Evolutionary conservation across 2,888 invertebrate species (phyloP), one percentile per base, ranked within the genome.

Genomic region (Oscheius sp.): DNA sequence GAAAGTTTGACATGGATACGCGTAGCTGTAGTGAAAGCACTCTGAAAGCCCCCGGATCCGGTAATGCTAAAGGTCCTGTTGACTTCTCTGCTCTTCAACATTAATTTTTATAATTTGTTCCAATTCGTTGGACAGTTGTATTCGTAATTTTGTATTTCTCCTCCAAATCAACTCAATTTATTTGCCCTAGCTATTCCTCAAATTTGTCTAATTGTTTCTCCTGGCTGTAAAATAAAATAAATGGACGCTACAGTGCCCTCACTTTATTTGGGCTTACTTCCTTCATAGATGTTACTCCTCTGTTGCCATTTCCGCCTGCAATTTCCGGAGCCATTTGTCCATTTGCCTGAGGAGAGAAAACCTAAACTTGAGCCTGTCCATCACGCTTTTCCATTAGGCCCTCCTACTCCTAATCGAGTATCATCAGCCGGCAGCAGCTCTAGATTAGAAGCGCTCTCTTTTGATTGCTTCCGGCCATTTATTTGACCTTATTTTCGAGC

Each of bases 1-100:
- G 83, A 46, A 75, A 74, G 48, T 83, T 84, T 75, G 82, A 84
- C 57, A 75, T 83, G 70, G 80, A 82, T 65, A 79, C 81, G 2
- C 73, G 79, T 20, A 69, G 63, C 52, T 74, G 76, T 23, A 82
- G 82, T 52, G 84, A 83, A 65, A 82, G 82, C 46, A 84, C 84
- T 17, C 67, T 84, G 39, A 84, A 84, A 63, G 84, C 80, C 0
- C 70, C 73, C 5, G 50, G 69, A 6, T 48, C 69, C 15, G 17
- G 46, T 3, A 69, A 55, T 33, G 70, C 75, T 15, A 65, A 70
- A 3, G 83, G 80, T 0, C 82, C 83, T 6, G 65, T 71, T 52
- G 82, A 83, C 50, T 83, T 83, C 46, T 76, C 78, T 25, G 63
- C 48, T 23, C 52, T 69, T 23, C 42, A 65, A 5, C 17, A 64